These are phyloP conservation scores for Tineola bisselliella DNA, from an alignment of 2,888 invertebrate species.

Conservation along the genomic window DNA sequence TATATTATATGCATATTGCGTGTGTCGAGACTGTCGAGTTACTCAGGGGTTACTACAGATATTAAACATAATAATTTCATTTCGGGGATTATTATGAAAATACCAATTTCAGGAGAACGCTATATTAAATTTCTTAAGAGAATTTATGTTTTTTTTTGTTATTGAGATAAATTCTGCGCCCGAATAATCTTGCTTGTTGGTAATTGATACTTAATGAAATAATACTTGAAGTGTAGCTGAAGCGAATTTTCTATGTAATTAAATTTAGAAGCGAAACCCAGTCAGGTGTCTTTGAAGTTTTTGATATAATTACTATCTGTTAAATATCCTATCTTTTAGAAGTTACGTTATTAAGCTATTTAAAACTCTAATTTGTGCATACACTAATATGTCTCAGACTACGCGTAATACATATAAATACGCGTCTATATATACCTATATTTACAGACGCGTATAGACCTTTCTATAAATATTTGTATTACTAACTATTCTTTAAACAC, in stretches of 20 bases:
- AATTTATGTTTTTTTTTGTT: background rate
- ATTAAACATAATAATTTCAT: constrained; percentile 3
- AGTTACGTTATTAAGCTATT: no score
- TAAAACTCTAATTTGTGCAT: no score
- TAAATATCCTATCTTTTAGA: no score
- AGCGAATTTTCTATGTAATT: background rate
- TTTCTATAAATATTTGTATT: no score
- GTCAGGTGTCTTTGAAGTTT: background rate
- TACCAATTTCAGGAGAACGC: background rate
- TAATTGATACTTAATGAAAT: background rate
- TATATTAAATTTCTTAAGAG: background rate
- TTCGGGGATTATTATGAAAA: background rate
- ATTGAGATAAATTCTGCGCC: background rate
- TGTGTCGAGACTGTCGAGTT: background rate
- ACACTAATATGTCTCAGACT: no score
- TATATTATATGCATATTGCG: background rate
- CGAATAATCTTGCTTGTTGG: constrained; percentile 3
- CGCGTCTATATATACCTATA: no score
- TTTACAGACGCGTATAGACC: no score
- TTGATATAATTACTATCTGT: background rate
- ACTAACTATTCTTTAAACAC: no score
- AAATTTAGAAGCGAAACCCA: background rate
- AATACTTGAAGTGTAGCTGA: background rate
- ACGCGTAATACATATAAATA: no score
- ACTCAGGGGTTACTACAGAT: background rate